Evolutionary conservation across 1,140 invertebrate genomes (phyloP), one percentile per base, ranked within the genome.

Genomic region (Pomacea maculata): DNA sequence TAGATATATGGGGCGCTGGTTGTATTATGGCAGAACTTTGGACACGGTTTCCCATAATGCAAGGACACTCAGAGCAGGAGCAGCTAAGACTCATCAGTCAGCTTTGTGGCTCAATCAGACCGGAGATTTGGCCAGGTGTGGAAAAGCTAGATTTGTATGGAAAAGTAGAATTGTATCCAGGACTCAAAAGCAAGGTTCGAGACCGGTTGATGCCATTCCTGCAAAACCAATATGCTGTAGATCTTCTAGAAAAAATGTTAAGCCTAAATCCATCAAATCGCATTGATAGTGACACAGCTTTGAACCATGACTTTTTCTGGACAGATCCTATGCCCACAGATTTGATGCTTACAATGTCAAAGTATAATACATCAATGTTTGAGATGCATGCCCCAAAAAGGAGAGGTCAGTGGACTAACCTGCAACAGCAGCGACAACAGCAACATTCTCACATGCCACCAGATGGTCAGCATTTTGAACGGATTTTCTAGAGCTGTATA

Each of bases 1-100:
- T 99, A 54, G 99, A 99, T 92, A 94, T 99, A 91, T 99, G 98
- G 98, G 98, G 98, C 14, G 98, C 97, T 55, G 98, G 98, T 0
- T 99, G 98, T 88, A 99, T 99, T 67, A 99, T 99, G 97, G 98
- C 98, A 0, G 98, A 99, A 92, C 97, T 99, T 96, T 99, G 98
- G 98, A 99, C 97, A 0, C 92, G 97, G 82, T 92, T 90, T 65
- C 95, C 95, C 7, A 95, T 95, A 54, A 94, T 94, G 92, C 94
- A 95, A 93, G 98, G 98, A 0, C 96, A 95, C 83, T 97, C 96
- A 14, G 98, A 99, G 88, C 97, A 99, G 87, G 96, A 98, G 87
- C 99, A 99, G 80, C 90, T 99, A 0, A 97, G 95, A 15, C 93
- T 99, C 19, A 99, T 99, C 80, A 97, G 95, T 1, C 97, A 99